Conservation (phyloP, 2,888 invertebrate species). For the Drosophila acutilabella region DNA sequence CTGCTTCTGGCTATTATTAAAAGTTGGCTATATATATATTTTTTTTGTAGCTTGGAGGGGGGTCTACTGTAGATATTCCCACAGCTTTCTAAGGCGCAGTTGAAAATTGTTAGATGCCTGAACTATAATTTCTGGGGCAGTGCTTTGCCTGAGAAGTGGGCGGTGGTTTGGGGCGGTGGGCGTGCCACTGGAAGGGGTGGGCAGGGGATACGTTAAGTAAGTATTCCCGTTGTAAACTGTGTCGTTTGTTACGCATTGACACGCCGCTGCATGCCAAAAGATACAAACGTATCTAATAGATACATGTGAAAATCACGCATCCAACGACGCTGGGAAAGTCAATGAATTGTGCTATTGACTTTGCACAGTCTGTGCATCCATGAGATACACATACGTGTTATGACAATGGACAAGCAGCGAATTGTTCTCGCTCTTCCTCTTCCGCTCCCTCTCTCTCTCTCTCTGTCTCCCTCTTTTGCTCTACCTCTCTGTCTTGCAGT, state of each 20-base stretch:
- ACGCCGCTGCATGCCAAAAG: constrained; percentile 55
- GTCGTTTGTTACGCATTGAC: constrained; percentile 79
- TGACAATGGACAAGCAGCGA: constrained; percentile 65
- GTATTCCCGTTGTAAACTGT: constrained; percentile 63
- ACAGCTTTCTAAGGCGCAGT: constrained; percentile 62
- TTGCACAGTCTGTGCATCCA: constrained; percentile 46
- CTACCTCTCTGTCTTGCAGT: constrained; percentile 10
- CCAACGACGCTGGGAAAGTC: constrained; percentile 75
- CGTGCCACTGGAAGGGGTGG: neutral
- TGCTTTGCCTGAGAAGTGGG: constrained; percentile 4
- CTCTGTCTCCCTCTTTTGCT: neutral
- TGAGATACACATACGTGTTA: constrained; percentile 72
- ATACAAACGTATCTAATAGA: constrained; percentile 80
- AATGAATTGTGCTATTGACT: constrained; percentile 76
- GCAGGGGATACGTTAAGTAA: neutral
- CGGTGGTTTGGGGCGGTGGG: constrained; percentile 4
- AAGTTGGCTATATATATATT: neutral
- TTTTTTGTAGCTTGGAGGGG: neutral
- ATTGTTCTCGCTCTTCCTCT: neutral
- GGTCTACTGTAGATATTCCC: constrained; percentile 35
- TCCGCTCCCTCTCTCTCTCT: neutral
- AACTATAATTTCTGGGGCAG: constrained; percentile 63
- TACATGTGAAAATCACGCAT: constrained; percentile 83
- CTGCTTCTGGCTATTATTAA: constrained; percentile 6
- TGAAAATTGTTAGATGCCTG: constrained; percentile 56